Conservation (phyloP, 2,888 invertebrate species). For the Ischnus inquisitorius region DNA sequence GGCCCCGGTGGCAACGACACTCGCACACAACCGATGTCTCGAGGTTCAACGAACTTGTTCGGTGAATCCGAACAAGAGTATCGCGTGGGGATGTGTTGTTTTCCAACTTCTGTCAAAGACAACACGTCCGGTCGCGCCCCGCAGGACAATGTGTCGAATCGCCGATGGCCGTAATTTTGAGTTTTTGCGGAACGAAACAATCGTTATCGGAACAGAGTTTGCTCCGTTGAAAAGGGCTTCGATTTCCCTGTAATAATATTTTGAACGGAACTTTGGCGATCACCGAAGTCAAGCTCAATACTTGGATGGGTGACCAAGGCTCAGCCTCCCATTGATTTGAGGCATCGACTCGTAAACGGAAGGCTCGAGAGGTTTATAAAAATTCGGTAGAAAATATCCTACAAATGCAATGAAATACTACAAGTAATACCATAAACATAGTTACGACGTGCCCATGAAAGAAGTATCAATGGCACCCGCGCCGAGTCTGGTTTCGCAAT, state of each 20-base stretch:
- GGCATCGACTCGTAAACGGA: too few relatives aligned
- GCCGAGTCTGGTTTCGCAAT: slow-evolving; percentile 26
- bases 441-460: too few relatives aligned
- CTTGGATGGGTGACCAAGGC: too few relatives aligned
- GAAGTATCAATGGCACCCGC: neutral
- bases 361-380: too few relatives aligned
- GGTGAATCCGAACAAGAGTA: slow-evolving; percentile 51
- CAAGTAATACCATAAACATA: too few relatives aligned
- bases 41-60: slow-evolving; percentile 71
- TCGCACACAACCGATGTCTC: slow-evolving; percentile 30
- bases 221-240: neutral
- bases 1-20: slow-evolving; percentile 22
- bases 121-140: slow-evolving; percentile 52
- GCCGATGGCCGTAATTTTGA: neutral
- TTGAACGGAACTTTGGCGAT: too few relatives aligned
- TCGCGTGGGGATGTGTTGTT: slow-evolving; percentile 9
- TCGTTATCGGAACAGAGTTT: neutral
- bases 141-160: slow-evolving; percentile 52
- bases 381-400: too few relatives aligned
- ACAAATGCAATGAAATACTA: too few relatives aligned
- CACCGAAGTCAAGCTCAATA: too few relatives aligned
- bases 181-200: neutral
- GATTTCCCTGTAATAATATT: too few relatives aligned
- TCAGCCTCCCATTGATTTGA: too few relatives aligned
- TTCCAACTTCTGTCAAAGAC: neutral